These are phyloP conservation scores for Dinoponera quadriceps DNA, from an alignment of 1,140 invertebrate genomes.

Conservation along the genomic window DNA sequence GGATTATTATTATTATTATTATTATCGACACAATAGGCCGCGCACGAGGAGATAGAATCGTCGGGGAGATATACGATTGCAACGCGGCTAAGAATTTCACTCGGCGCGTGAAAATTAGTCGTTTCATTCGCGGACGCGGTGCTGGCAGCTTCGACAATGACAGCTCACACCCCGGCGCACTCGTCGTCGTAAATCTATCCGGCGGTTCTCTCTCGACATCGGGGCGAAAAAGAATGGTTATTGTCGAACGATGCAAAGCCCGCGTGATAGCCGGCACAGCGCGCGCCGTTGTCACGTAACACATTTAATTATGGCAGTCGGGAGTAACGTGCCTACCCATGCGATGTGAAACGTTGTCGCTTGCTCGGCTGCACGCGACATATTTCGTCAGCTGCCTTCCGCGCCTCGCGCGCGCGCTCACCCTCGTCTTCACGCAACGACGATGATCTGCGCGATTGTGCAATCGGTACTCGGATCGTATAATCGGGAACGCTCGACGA, in stretches of 20 bases:
- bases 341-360: slow-evolving; percentile 70
- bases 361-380: slow-evolving; percentile 68
- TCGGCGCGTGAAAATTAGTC: not conserved
- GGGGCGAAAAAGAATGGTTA: slow-evolving; percentile 57
- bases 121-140: not conserved
- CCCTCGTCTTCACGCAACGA: slow-evolving; percentile 26
- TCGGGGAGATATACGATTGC: not conserved
- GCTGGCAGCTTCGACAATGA: slow-evolving; percentile 12
- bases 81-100: not conserved
- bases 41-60: not conserved
- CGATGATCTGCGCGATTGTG: slow-evolving; percentile 22
- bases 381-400: slow-evolving; percentile 68
- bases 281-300: slow-evolving; percentile 69
- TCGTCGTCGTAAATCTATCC: slow-evolving; percentile 41
- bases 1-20: not conserved
- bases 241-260: slow-evolving; percentile 47
- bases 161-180: not conserved
- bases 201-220: not conserved
- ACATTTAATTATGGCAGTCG: slow-evolving; percentile 73
- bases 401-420: slow-evolving; percentile 35
- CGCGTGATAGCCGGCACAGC: slow-evolving; percentile 38
- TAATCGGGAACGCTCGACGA: not conserved
- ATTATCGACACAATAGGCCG: not conserved
- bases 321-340: slow-evolving; percentile 73
- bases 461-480: not conserved